Evolutionary conservation across 2,113 vertebrate species (phyloP).

Genomic region (Halcyon malimbica): DNA sequence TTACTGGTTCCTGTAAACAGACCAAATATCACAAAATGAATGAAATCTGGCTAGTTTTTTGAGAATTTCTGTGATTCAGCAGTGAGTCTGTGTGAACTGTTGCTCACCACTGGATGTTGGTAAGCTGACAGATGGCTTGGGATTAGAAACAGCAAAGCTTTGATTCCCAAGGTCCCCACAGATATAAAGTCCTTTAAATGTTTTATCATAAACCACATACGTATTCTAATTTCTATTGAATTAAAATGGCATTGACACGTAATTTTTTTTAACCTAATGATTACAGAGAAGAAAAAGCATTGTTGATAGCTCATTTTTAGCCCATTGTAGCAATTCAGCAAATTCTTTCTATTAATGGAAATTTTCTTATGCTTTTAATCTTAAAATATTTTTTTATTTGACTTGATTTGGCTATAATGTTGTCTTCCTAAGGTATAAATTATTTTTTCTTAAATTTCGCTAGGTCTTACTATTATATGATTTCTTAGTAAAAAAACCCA

Average conservation of each 20-base stretch:
- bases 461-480: background rate
- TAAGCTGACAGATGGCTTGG: background rate
- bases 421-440: background rate
- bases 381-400: background rate
- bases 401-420: background rate
- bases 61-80: background rate
- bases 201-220: background rate
- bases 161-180: background rate
- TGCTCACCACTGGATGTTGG: conserved; percentile 21
- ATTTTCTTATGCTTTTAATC: background rate
- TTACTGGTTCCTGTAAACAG: background rate
- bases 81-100: background rate
- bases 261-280: background rate
- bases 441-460: background rate
- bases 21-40: background rate
- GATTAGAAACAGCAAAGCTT: conserved; percentile 15
- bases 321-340: background rate
- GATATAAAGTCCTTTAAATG: background rate
- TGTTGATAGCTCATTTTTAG: background rate
- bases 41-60: background rate
- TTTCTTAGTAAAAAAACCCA: background rate
- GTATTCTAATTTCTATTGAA: background rate
- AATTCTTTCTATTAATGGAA: background rate
- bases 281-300: background rate
- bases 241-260: background rate